Conservation (phyloP, 2,888 invertebrate species). For the Microplitis deprimator region DNA sequence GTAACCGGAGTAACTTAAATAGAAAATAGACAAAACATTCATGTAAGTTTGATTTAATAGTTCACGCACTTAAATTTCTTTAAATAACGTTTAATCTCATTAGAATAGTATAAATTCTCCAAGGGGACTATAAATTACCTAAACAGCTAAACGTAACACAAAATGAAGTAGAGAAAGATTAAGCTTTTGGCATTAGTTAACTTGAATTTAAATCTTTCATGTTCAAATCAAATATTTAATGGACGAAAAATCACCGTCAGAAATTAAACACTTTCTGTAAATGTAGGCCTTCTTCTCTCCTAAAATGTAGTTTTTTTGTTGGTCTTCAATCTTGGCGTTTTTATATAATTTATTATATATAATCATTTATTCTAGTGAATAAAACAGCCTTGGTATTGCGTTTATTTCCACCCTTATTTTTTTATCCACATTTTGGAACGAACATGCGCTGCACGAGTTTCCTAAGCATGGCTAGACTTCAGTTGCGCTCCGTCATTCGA, state of each 20-base stretch:
- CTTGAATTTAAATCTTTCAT: neutral
- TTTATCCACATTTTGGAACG: conserved; percentile 35
- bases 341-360: neutral
- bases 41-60: too few species aligned
- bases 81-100: neutral
- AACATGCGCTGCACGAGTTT: conserved; percentile 50
- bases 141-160: neutral
- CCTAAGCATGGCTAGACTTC: conserved; percentile 50
- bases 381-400: conserved; percentile 26
- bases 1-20: too few species aligned
- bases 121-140: neutral
- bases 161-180: neutral
- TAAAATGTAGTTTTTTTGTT: neutral
- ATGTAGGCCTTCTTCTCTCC: too few species aligned
- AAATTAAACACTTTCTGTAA: too few species aligned
- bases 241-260: neutral
- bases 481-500: conserved; percentile 52
- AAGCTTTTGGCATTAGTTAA: neutral
- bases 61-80: too few species aligned
- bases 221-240: neutral
- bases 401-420: conserved; percentile 21
- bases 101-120: neutral
- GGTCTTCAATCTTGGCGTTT: neutral
- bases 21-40: too few species aligned
- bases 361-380: neutral